phyloP scores from a whole-genome alignment of 2,888 invertebrate species.

The Antheraea assamensis region DNA sequence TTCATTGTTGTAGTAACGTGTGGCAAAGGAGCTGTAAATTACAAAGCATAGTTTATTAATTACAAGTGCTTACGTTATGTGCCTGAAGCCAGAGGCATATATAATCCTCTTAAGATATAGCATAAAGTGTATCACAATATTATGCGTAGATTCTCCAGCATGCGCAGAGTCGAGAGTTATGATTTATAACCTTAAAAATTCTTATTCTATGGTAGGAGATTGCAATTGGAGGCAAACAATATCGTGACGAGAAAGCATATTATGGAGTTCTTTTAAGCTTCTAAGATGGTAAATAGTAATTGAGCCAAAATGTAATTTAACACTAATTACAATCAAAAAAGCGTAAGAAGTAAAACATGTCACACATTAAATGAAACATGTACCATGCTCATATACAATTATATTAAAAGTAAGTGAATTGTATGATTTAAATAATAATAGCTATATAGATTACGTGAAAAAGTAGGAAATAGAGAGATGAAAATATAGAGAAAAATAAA shows the following conservation, averaged over 20 bases:
- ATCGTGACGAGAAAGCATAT: conserved; percentile 64
- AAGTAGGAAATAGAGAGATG: neutral
- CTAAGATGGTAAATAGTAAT: conserved; percentile 63
- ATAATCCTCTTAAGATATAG: conserved; percentile 24
- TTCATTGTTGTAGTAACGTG: conserved; percentile 50
- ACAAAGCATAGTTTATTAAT: conserved; percentile 62
- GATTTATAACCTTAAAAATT: conserved; percentile 37
- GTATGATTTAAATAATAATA: neutral
- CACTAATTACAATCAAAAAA: conserved; percentile 26
- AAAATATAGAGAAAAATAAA: neutral
- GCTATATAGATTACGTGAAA: neutral
- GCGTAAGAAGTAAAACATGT: conserved; percentile 33
- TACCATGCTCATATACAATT: neutral
- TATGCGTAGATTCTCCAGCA: conserved; percentile 55
- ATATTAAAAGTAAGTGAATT: neutral
- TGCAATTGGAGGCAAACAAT: conserved; percentile 57
- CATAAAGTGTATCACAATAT: conserved; percentile 14
- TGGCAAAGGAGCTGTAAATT: conserved; percentile 61
- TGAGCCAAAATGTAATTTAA: conserved; percentile 76
- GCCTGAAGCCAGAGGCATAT: conserved; percentile 72
- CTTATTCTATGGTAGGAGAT: conserved; percentile 49
- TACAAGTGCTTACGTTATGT: conserved; percentile 59
- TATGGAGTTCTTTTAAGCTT: conserved; percentile 58
- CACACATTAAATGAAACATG: conserved; percentile 16
- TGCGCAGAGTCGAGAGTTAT: conserved; percentile 63